These are phyloP conservation scores for Nemotelus pantherinus DNA, from an alignment of 2,888 invertebrate species.

Conservation along the genomic window DNA sequence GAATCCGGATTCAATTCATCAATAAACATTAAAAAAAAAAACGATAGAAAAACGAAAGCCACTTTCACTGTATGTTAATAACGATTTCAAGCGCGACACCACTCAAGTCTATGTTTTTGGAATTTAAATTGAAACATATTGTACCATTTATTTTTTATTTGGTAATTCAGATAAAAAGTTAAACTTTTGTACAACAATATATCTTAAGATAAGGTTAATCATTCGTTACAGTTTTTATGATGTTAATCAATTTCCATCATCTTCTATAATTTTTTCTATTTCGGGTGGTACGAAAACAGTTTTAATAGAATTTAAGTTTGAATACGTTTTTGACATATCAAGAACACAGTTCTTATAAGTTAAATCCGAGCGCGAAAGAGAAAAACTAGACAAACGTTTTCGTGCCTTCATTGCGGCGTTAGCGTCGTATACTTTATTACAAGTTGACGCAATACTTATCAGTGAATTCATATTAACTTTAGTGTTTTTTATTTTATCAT, in stretches of 20 bases:
- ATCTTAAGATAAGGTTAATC: too few relatives aligned
- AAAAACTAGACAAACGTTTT: not conserved
- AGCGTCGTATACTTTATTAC: not conserved
- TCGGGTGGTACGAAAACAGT: conserved; percentile 56
- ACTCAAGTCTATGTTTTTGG: too few relatives aligned
- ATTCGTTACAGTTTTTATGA: too few relatives aligned
- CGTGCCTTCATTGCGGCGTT: not conserved
- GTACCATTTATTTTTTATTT: too few relatives aligned
- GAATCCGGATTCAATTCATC: too few relatives aligned
- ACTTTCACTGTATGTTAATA: too few relatives aligned
- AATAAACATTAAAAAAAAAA: too few relatives aligned
- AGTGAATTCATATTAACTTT: not conserved
- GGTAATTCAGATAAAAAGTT: too few relatives aligned
- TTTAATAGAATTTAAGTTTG: conserved; percentile 52
- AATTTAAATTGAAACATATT: too few relatives aligned
- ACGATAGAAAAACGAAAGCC: too few relatives aligned
- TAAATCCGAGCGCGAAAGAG: not conserved
- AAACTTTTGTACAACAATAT: too few relatives aligned
- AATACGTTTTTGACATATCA: conserved; percentile 51
- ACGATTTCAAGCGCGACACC: too few relatives aligned
- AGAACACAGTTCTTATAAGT: not conserved
- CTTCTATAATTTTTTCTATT: conserved; percentile 53
- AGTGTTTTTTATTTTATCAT: not conserved
- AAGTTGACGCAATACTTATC: not conserved
- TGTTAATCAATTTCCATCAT: not conserved